phyloP scores from a whole-genome alignment of 2,113 vertebrate species.

The Rhinolophus ferrumequinum region DNA sequence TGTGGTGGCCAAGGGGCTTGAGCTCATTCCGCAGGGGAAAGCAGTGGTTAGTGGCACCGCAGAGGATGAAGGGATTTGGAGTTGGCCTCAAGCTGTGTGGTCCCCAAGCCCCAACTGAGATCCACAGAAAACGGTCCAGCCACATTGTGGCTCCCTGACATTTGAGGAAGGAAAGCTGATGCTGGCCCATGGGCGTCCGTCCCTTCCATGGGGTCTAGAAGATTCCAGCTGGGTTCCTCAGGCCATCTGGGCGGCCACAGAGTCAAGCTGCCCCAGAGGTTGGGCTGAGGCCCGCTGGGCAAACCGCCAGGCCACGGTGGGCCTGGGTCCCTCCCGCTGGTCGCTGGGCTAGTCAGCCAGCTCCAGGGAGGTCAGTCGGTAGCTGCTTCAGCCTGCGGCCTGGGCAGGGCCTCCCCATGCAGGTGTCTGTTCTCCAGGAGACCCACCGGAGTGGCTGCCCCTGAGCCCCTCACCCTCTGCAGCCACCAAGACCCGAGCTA shows the following conservation, averaged over 20 bases:
- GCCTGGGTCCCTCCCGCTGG: no score
- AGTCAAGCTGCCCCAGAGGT: accelerated
- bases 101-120: background rate
- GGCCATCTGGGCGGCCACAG: background rate
- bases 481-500: no score
- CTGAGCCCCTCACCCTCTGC: background rate
- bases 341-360: accelerated
- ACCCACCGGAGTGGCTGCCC: background rate
- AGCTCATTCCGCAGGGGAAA: accelerated
- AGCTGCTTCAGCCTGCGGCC: no score
- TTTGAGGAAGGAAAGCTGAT: background rate
- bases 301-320: no score
- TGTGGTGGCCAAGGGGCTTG: background rate
- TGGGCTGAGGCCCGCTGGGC: background rate
- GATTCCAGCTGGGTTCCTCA: background rate
- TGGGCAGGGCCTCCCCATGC: no score
- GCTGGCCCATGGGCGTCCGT: accelerated
- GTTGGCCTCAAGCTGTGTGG: background rate
- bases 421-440: background rate
- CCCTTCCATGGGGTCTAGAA: background rate
- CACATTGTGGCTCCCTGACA: background rate
- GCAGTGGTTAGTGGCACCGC: background rate
- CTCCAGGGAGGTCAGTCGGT: background rate
- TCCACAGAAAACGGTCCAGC: background rate
- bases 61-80: background rate